These are phyloP conservation scores for Rousettus leschenaultii DNA, from an alignment of 2,113 vertebrate genomes.

Conservation along the genomic window DNA sequence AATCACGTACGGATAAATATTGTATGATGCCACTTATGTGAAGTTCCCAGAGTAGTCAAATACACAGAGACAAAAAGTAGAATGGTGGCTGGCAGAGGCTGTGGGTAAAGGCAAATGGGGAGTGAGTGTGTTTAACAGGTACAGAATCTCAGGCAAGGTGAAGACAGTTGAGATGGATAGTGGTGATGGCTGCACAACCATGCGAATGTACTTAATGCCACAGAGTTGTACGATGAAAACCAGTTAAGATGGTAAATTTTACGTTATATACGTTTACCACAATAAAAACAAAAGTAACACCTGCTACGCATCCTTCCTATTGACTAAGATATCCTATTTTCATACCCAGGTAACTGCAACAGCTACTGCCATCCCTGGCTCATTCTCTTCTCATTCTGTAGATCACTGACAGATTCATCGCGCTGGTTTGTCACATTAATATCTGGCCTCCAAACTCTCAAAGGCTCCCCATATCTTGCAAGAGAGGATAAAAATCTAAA, in stretches of 20 bases:
- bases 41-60: neutral
- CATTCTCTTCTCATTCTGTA: neutral
- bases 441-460: neutral
- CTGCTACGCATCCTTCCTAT: neutral
- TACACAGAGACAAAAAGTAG: neutral
- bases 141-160: neutral
- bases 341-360: neutral
- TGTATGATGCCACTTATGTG: neutral
- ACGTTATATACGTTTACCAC: neutral
- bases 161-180: neutral
- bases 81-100: neutral
- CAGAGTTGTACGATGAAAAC: neutral
- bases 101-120: neutral
- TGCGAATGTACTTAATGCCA: neutral
- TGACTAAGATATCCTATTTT: neutral
- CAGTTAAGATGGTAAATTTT: neutral
- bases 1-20: neutral
- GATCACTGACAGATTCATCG: neutral
- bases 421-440: neutral
- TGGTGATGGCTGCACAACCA: neutral
- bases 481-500: slow-evolving; percentile 37
- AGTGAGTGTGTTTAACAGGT: neutral
- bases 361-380: neutral
- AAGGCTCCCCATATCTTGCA: neutral
- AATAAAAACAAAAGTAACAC: neutral